Conservation (phyloP, 35 echinoderm and acorn worm genomes). For the Apostichopus californicus region DNA sequence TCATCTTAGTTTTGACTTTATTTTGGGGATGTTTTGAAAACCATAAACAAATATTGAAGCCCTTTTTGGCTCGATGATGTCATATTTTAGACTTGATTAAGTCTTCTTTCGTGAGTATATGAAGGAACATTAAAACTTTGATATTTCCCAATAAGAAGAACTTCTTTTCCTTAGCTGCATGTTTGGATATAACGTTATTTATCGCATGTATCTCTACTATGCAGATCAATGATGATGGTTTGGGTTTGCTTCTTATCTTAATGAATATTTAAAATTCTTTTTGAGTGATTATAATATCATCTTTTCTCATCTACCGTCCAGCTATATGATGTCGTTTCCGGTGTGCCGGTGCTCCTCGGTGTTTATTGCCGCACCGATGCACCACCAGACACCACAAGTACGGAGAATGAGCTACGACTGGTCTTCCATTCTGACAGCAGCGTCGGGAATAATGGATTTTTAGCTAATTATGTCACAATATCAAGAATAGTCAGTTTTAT, state of each 20-base stretch:
- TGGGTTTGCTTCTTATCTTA: neutral
- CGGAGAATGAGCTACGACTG: neutral
- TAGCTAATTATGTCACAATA: constrained; percentile 17
- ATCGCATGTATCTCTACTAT: neutral
- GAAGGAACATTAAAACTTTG: too few relatives aligned
- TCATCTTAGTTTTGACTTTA: too few relatives aligned
- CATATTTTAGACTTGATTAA: too few relatives aligned
- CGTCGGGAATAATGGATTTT: neutral
- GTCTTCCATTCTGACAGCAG: neutral
- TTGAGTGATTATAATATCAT: neutral
- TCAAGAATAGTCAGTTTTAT: neutral
- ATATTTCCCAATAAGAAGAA: too few relatives aligned
- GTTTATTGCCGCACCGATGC: too few relatives aligned
- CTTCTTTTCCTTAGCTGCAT: too few relatives aligned
- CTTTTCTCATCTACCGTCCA: neutral
- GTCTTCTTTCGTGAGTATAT: too few relatives aligned
- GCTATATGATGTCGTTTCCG: constrained; percentile 6
- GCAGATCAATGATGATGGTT: neutral
- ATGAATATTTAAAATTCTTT: neutral
- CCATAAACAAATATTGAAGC: too few relatives aligned
- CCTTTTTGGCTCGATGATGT: too few relatives aligned
- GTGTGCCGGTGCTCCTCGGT: neutral
- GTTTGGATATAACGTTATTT: neutral
- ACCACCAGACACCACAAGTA: too few relatives aligned
- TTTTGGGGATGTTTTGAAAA: too few relatives aligned